Base-by-base conservation (phyloP, 2,113 vertebrate species). In the Sceloporus undulatus region DNA sequence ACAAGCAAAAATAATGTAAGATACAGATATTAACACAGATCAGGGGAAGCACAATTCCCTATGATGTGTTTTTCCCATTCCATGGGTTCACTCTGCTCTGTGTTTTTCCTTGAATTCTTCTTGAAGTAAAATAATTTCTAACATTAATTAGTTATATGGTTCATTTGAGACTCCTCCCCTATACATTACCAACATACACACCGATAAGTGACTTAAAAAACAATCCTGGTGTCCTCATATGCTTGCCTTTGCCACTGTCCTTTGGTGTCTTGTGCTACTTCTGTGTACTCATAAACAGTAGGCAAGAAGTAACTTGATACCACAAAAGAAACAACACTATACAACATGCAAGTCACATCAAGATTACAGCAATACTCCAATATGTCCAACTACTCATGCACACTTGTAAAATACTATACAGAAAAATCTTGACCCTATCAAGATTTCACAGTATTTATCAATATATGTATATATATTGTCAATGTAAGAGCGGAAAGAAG, bases 1-100 rank as follows among this genome's bases (percentile, higher is more conserved):
- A 79, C 68, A 86, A 76, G 86, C 13, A 91, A 90, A 85, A 29
- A 85, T 34, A 85, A 2, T 6, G 34, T 14, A 19, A 71, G 4
- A 59, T 79, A 29, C 34, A 76, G 9, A 83, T 56, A 77, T 21
- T 84, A 16, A 84, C 81, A 91, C 65, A 42, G 14, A 25, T 76
- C 48, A 34, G 23, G 62, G 2, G 25, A 27, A 70, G 2, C 9
- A n/a, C 2, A 66, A 48, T 66, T 85, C 27, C 23, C 27, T 9
- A 78, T 18, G 42, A 70, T 70, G 18, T 70, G 8, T 70, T 27
- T 25, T 70, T 25, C 14, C 21, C 27, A 70, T 27, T 62, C 42
- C 68, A 42, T 76, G 34, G 3, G 2, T 23, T 65, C 38, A 4
- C 10, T 14, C 40, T 48, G 25, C 8, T 19, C 34, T 85, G 25